Percentiles rank a stretch among this genome's conserved stretches.
Evolutionary conservation across 2,888 invertebrate species (phyloP).

Genomic region (Habrosyne pyritoides): DNA sequence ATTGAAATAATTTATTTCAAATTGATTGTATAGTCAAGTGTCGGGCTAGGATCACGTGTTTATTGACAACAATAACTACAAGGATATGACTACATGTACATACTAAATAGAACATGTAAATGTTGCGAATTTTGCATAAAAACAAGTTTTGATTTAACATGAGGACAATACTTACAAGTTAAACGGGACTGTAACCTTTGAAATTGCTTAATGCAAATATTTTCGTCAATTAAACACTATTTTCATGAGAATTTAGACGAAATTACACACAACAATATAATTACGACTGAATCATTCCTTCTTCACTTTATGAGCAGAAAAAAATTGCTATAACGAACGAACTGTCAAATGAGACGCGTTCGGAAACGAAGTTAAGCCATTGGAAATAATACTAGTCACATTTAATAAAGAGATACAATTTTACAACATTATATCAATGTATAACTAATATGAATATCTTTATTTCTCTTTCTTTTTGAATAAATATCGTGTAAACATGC

Average conservation of each 20-base stretch:
- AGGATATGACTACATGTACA: constrained; percentile 46
- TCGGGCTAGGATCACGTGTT: constrained; percentile 67
- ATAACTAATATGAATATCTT: too few species aligned
- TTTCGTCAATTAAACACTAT: constrained; percentile 33
- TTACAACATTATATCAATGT: too few species aligned
- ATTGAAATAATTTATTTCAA: constrained; percentile 32
- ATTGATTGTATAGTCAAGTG: constrained; percentile 34
- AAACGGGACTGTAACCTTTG: constrained; percentile 8
- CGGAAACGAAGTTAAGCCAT: neutral
- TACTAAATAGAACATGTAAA: constrained; percentile 38
- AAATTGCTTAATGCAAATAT: constrained; percentile 15
- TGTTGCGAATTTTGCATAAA: constrained; percentile 20
- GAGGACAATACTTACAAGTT: constrained; percentile 29
- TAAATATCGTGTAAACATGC: too few species aligned
- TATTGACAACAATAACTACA: constrained; percentile 58
- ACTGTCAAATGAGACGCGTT: constrained; percentile 1
- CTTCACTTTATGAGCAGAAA: neutral
- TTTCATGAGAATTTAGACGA: constrained; percentile 37
- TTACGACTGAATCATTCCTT: constrained; percentile 66
- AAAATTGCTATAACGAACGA: constrained; percentile 3
- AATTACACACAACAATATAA: constrained; percentile 43
- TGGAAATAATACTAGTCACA: too few species aligned
- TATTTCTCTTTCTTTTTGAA: too few species aligned
- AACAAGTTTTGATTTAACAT: constrained; percentile 13
- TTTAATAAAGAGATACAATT: too few species aligned